Base-by-base conservation (phyloP, 1,140 invertebrate species). In the Zaprionus vittiger region DNA sequence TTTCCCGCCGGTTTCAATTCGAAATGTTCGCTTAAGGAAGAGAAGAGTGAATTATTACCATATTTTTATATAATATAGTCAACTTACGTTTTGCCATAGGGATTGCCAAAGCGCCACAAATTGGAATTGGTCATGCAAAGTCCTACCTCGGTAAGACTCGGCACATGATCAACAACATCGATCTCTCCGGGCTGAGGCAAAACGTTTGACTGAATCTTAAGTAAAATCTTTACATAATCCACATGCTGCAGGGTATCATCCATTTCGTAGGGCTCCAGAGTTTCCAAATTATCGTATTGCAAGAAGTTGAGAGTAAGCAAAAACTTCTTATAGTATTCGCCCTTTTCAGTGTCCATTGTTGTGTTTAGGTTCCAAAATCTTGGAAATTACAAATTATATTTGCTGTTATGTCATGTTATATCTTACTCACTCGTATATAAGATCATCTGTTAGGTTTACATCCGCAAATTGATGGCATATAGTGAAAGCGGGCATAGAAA, bases 121-220 rank as follows among this genome's bases (percentile, higher is more conserved):
- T 38, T 41, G 78, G 85, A 15, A 72, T 84, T 15, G 62, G 87
- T 87, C 47, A 78, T 82, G 22, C 91, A 92, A 6, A 92, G 28
- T 14, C 91, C 91, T 64, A 79, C 66, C 65, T 92, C 91, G 0
- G 91, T 92, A 1, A 92, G 77, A 2, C 71, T 80, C 0, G 82
- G 75, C 11, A 80, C 83, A 63, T 26, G 28, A 2, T 11, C 9
- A 20, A 28, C 31, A 6, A 5, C 5, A 24, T n/a, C 0, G n/a
- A 65, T 41, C 0, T 83, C 15, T 1, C 17, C 24, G 1, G 38
- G 38, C 14, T 5, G 22, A 12, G 26, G 31, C 17, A 0, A 44
- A 7, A 7, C 73, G 55, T 26, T 80, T 47, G 2, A 81, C 22
- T 84, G 78, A 0, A 89, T 7, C 5, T 57, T 49, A 0, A 81